Conservation (phyloP, 2,888 invertebrate species). For the Machimus rusticus region DNA sequence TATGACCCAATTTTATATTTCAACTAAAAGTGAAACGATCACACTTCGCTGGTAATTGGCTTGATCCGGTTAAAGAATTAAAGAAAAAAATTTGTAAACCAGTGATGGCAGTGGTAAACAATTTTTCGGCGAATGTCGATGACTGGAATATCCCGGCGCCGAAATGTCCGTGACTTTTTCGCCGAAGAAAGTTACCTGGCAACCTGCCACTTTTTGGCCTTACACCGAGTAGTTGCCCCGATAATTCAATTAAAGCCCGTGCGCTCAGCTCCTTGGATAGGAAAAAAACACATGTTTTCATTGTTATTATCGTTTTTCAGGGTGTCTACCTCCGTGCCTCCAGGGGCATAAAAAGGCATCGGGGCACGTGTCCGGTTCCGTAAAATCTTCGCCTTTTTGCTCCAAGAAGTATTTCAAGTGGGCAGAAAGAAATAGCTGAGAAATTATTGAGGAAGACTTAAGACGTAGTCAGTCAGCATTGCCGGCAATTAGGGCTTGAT, state of each 20-base stretch:
- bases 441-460: background rate
- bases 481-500: background rate
- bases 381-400: background rate
- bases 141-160: background rate
- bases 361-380: background rate
- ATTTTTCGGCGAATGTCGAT: background rate
- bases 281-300: background rate
- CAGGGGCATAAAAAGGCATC: background rate
- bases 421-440: background rate
- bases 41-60: background rate
- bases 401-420: background rate
- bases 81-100: background rate
- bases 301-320: background rate
- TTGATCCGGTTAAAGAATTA: background rate
- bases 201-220: background rate
- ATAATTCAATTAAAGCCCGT: background rate
- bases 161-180: background rate
- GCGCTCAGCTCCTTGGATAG: background rate
- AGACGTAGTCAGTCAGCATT: background rate
- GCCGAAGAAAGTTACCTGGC: background rate
- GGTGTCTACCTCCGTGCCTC: background rate
- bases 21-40: background rate
- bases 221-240: background rate
- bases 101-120: background rate
- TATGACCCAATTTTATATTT: background rate